A percentile compares a stretch with the other conserved stretches of the same genome.
Evolutionary conservation across 1,140 invertebrate genomes (phyloP).

Genomic region (Plectrocnemia conspersa): DNA sequence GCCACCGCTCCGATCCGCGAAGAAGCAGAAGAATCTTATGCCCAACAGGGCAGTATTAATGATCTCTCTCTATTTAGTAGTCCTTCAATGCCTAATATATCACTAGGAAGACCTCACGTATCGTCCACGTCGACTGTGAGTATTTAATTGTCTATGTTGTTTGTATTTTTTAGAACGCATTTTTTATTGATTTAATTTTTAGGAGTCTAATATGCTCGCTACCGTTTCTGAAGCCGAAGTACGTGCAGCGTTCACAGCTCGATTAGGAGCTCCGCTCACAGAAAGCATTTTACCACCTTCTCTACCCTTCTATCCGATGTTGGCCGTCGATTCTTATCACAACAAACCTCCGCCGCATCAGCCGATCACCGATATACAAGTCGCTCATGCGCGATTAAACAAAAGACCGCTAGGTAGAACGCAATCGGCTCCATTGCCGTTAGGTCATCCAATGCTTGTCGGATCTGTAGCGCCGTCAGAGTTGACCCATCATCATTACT

Average conservation of each 20-base stretch:
- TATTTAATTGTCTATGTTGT: slow-evolving; percentile 2
- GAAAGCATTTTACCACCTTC: slow-evolving; percentile 68
- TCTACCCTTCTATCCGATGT: slow-evolving; percentile 70
- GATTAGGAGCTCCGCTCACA: slow-evolving; percentile 67
- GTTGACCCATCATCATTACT: slow-evolving; percentile 60
- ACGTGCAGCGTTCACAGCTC: slow-evolving; percentile 65
- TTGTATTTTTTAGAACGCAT: background rate
- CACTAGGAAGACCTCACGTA: slow-evolving; percentile 77
- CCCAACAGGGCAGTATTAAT: slow-evolving; percentile 39
- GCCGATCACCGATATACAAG: slow-evolving; percentile 47
- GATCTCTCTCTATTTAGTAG: slow-evolving; percentile 80
- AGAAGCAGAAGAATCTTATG: slow-evolving; percentile 55
- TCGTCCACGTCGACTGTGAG: slow-evolving; percentile 42
- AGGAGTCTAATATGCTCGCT: slow-evolving; percentile 53
- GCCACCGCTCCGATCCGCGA: slow-evolving; percentile 60
- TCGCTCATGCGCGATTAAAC: slow-evolving; percentile 67
- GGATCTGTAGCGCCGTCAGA: slow-evolving; percentile 40
- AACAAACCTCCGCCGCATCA: slow-evolving; percentile 46
- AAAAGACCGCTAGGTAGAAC: slow-evolving; percentile 84
- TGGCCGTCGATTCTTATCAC: slow-evolving; percentile 42
- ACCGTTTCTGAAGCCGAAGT: slow-evolving; percentile 75
- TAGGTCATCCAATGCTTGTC: slow-evolving; percentile 90
- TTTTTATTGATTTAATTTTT: slow-evolving; percentile 28
- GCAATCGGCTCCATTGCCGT: slow-evolving; percentile 88
- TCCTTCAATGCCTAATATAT: slow-evolving; percentile 95